Evolutionary conservation across 2,797 vertebrate genomes (phyloP).

Genomic region (Carcharodon carcharias): DNA sequence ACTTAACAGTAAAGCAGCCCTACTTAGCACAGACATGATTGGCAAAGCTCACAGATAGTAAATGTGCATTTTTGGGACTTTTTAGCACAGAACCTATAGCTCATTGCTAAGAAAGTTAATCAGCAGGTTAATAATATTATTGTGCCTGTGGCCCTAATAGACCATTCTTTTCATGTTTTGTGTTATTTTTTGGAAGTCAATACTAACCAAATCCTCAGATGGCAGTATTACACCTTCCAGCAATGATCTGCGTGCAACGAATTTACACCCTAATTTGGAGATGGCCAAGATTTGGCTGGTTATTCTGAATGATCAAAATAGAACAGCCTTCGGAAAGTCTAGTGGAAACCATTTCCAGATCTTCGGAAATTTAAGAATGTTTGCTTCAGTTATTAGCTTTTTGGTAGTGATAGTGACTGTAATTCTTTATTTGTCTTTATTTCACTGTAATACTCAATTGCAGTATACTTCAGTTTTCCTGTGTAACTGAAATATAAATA

Average conservation of each 20-base stretch:
- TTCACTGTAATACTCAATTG: neutral
- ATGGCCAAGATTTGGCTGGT: neutral
- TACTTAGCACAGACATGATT: neutral
- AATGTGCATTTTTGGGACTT: neutral
- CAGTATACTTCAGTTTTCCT: neutral
- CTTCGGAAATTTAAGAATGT: neutral
- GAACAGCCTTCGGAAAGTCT: neutral
- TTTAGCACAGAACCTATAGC: neutral
- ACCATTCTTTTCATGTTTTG: constrained; percentile 21
- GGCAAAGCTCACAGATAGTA: neutral
- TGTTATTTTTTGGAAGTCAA: neutral
- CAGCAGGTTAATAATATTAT: constrained; percentile 22
- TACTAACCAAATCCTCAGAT: constrained; percentile 10
- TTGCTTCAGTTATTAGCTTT: neutral
- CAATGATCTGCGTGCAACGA: neutral
- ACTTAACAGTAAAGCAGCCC: neutral
- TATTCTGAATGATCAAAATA: neutral
- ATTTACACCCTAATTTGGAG: neutral
- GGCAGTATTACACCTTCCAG: neutral
- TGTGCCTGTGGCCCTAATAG: neutral
- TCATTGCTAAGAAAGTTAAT: neutral
- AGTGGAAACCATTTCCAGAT: neutral
- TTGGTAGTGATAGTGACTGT: neutral
- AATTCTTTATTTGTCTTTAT: neutral
- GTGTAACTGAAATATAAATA: neutral